phyloP scores from a whole-genome alignment of 2,113 vertebrate species.

The Electrona antarctica region DNA sequence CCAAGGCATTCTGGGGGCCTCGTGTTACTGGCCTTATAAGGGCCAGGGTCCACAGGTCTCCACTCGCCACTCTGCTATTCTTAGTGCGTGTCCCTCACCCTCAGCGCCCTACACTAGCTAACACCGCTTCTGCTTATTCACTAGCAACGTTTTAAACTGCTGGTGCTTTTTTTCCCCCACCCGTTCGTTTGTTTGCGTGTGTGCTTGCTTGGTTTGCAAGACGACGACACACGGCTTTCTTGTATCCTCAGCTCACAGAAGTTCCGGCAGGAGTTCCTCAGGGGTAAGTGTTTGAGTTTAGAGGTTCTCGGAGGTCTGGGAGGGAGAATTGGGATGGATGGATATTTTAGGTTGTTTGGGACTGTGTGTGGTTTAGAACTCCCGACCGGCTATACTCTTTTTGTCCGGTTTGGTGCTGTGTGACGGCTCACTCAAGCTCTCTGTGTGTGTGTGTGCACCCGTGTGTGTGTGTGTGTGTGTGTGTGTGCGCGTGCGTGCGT shows the following conservation, averaged over 20 bases:
- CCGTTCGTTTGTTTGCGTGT: not conserved
- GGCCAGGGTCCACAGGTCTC: slow-evolving; percentile 59
- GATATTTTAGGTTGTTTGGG: not conserved
- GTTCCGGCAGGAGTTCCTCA: too few species aligned
- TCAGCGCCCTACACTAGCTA: slow-evolving; percentile 57
- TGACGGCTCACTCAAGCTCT: too few species aligned
- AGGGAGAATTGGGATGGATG: not conserved
- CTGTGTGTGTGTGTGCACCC: not conserved
- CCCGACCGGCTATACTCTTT: too few species aligned
- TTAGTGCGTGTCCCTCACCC: slow-evolving; percentile 61
- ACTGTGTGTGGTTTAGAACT: not conserved
- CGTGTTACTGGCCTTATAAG: slow-evolving; percentile 77
- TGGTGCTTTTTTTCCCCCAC: slow-evolving; percentile 6
- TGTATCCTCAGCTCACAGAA: too few species aligned
- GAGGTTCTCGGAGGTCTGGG: not conserved
- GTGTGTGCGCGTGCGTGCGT: slow-evolving; percentile 6
- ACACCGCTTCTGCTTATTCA: slow-evolving; percentile 25
- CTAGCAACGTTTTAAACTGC: slow-evolving; percentile 8
- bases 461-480: not conserved
- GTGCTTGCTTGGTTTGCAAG: not conserved
- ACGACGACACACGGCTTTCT: too few species aligned
- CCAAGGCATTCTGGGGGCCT: slow-evolving; percentile 72
- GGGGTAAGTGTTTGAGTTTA: not conserved
- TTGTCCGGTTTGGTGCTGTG: too few species aligned
- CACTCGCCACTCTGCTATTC: slow-evolving; percentile 66